Evolutionary conservation across 30 jellyfish, hydroid and myxozoan genomes (phyloP).

Genomic region (Cassiopea andromeda): DNA sequence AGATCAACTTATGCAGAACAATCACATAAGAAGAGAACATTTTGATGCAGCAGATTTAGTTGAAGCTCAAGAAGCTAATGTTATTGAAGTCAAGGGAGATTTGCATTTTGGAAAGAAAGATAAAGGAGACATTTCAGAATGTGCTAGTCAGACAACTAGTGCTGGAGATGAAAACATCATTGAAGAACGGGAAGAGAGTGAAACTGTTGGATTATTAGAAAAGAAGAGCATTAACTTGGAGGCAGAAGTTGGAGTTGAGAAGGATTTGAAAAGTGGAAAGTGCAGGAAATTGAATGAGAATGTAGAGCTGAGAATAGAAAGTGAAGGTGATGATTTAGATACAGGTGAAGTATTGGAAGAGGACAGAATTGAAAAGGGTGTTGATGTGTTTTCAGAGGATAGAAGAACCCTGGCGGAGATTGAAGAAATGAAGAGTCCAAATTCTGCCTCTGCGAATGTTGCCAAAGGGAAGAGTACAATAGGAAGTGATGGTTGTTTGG

Average conservation of each 20-base stretch:
- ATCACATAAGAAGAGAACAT: neutral
- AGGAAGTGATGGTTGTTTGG: neutral
- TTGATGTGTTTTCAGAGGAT: neutral
- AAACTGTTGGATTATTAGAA: neutral
- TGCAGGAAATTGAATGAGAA: neutral
- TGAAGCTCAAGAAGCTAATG: neutral
- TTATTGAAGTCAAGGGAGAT: neutral
- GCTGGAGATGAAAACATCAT: neutral
- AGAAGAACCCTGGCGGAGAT: neutral
- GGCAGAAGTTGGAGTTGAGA: neutral
- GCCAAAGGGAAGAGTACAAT: no score
- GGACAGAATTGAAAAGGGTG: neutral
- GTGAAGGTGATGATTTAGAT: neutral
- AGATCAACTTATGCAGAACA: no score
- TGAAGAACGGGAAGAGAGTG: neutral
- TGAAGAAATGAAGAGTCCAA: neutral
- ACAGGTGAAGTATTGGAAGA: conserved; percentile 1
- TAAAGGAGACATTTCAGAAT: neutral
- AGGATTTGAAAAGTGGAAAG: neutral
- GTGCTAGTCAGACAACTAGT: neutral
- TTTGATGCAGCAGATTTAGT: neutral
- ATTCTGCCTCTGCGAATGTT: no score
- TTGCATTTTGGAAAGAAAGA: neutral
- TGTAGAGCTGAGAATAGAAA: neutral
- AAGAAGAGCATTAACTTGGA: conserved; percentile 1